These are phyloP conservation scores for Phenganax stokvisi DNA, from an alignment of 92 coral and sea anemone genomes.

Conservation along the genomic window DNA sequence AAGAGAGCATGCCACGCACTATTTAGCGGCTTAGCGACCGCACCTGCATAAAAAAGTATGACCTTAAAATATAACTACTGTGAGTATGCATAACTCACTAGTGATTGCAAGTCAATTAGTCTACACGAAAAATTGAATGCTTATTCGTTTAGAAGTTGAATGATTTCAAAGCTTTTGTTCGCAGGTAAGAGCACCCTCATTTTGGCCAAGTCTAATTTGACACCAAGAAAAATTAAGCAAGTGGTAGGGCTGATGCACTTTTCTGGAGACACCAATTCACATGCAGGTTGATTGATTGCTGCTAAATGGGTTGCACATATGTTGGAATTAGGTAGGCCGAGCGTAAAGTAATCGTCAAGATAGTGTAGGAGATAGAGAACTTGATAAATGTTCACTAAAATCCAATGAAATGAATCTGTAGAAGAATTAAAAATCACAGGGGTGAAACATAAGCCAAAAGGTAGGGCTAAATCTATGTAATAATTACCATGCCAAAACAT, in stretches of 20 bases:
- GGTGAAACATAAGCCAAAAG: slow-evolving; percentile 21
- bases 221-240: slow-evolving; percentile 13
- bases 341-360: slow-evolving; percentile 20
- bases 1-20: no score
- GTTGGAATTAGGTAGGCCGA: not conserved
- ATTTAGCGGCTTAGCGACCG: no score
- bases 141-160: no score
- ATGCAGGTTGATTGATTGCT: not conserved
- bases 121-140: no score
- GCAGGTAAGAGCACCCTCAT: not conserved
- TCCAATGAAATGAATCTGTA: not conserved
- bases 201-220: slow-evolving; percentile 24
- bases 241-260: slow-evolving; percentile 19
- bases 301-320: not conserved
- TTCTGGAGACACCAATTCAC: not conserved
- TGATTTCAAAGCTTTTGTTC: no score
- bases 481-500: slow-evolving; percentile 21
- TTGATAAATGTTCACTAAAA: not conserved
- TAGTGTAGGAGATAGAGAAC: not conserved
- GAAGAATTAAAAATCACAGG: slow-evolving; percentile 22
- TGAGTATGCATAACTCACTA: no score
- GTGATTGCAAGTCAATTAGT: no score
- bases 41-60: no score
- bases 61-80: no score
- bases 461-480: slow-evolving; percentile 15